Conservation (phyloP, 2,113 vertebrate species). For the Syngnathus scovelli region DNA sequence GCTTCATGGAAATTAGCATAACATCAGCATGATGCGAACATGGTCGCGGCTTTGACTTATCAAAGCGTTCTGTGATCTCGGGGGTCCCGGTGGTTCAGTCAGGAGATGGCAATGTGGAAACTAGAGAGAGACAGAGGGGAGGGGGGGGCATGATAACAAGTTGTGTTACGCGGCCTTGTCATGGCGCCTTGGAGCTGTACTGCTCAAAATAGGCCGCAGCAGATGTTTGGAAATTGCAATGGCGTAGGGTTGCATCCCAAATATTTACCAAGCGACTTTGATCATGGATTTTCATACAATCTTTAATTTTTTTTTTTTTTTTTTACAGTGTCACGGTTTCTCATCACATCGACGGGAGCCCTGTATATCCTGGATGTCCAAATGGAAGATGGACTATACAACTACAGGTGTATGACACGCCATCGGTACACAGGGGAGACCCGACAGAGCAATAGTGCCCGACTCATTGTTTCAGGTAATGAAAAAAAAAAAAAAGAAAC, state of each 20-base stretch:
- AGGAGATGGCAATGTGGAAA: constrained; percentile 31
- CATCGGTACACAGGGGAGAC: constrained; percentile 98
- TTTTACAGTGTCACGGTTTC: constrained; percentile 91
- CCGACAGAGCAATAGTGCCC: constrained; percentile 95
- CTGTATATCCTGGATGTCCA: constrained; percentile 99
- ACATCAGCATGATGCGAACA: constrained; percentile 61
- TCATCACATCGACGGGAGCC: constrained; percentile 97
- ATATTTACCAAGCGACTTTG: constrained; percentile 64
- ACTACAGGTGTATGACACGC: constrained; percentile 95
- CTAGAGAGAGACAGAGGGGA: constrained; percentile 31
- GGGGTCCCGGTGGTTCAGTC: constrained; percentile 49
- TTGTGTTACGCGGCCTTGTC: constrained; percentile 61
- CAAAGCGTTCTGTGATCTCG: constrained; percentile 64
- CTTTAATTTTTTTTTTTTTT: constrained; percentile 9
- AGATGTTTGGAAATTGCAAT: constrained; percentile 64
- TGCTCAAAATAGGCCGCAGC: constrained; percentile 60
- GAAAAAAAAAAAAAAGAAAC: not conserved
- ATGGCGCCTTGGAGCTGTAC: constrained; percentile 45
- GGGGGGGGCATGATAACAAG: constrained; percentile 66
- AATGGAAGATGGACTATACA: constrained; percentile 97
- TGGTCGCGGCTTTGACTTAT: constrained; percentile 46
- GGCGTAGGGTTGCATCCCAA: constrained; percentile 45
- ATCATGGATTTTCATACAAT: constrained; percentile 42
- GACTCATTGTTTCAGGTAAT: constrained; percentile 94
- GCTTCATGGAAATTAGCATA: constrained; percentile 59